Conservation (phyloP, 2,113 vertebrate genomes). For the Lagopus leucura region DNA sequence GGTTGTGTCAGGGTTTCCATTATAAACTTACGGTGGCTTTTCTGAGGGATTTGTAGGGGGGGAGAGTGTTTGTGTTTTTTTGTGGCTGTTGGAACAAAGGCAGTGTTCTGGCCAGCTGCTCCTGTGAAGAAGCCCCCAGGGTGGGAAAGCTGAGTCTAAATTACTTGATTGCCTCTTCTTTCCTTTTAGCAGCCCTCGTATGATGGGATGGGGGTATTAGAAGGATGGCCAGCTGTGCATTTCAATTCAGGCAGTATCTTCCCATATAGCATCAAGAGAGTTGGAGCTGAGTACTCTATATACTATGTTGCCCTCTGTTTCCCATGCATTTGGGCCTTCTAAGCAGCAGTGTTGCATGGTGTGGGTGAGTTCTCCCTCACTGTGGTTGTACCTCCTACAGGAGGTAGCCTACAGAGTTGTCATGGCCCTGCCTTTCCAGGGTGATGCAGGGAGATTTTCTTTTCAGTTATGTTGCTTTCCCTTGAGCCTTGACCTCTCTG, state of each 20-base stretch:
- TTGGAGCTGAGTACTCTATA: neutral
- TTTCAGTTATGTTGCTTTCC: neutral
- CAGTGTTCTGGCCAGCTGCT: conserved; percentile 25
- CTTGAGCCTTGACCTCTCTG: neutral
- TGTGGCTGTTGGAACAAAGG: conserved; percentile 48
- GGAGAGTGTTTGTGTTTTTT: neutral
- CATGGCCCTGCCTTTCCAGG: neutral
- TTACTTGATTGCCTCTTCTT: neutral
- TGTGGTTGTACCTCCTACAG: neutral
- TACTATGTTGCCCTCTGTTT: neutral
- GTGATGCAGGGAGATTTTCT: neutral
- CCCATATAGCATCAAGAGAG: neutral
- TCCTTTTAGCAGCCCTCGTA: neutral
- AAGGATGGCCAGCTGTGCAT: neutral
- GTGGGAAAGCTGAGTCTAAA: conserved; percentile 20
- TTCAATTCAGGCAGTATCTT: neutral
- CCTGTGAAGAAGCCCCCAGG: neutral
- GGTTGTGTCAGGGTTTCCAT: conserved; percentile 58
- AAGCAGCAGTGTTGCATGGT: neutral
- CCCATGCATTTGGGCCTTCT: neutral
- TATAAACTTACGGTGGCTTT: conserved; percentile 55
- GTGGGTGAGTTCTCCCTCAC: neutral
- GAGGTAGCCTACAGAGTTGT: neutral
- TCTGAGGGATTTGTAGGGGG: neutral
- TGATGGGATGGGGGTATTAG: neutral